These are phyloP conservation scores for Caenorhabditis sinica DNA, from an alignment of 2,888 invertebrate genomes.

Conservation along the genomic window DNA sequence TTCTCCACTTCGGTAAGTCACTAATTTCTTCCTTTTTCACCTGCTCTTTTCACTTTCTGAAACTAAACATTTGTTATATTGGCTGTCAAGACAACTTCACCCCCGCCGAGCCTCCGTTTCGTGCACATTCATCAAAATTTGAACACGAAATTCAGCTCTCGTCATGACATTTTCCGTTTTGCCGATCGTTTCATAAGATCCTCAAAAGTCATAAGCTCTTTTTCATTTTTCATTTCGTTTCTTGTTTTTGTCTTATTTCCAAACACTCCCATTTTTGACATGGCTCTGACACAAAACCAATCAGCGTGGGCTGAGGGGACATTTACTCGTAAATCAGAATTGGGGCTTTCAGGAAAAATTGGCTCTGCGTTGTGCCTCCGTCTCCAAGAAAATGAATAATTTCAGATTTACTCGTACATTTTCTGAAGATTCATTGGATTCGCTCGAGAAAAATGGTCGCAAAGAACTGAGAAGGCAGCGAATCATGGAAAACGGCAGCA, in stretches of 20 bases:
- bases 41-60: constrained; percentile 34
- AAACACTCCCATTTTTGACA: constrained; percentile 40
- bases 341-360: constrained; percentile 37
- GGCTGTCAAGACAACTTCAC: constrained; percentile 38
- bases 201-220: constrained; percentile 51
- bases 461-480: constrained; percentile 71
- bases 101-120: constrained; percentile 33
- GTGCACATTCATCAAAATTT: constrained; percentile 62
- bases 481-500: constrained; percentile 66
- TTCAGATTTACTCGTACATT: constrained; percentile 76
- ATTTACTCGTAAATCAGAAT: constrained; percentile 46
- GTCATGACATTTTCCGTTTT: constrained; percentile 30
- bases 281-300: constrained; percentile 56
- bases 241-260: constrained; percentile 43
- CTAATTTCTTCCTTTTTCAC: constrained; percentile 13
- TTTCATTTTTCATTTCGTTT: constrained; percentile 35
- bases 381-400: constrained; percentile 4
- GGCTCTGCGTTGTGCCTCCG: constrained; percentile 5
- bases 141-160: constrained; percentile 42
- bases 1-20: constrained; percentile 64
- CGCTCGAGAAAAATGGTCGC: constrained; percentile 72
- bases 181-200: constrained; percentile 29
- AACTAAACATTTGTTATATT: constrained; percentile 25
- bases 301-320: constrained; percentile 41
- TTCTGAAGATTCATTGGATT: constrained; percentile 75